Conservation (phyloP, 2,888 invertebrate species). For the Pterobdella sp. region DNA sequence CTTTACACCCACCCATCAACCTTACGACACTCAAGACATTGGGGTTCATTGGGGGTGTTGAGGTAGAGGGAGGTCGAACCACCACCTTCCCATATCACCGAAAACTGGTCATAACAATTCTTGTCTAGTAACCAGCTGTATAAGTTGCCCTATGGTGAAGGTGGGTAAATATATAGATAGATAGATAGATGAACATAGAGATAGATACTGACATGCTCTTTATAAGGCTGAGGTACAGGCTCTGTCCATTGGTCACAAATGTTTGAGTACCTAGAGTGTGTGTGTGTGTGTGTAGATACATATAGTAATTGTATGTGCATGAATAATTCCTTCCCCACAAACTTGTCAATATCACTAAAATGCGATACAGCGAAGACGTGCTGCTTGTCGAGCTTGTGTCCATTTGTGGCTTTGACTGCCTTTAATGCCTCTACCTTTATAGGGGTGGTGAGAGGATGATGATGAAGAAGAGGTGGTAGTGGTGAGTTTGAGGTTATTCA, state of each 20-base stretch:
- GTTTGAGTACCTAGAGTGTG: conserved; percentile 32
- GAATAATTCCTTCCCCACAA: conserved; percentile 49
- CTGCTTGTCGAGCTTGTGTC: conserved; percentile 87
- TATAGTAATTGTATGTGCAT: not conserved
- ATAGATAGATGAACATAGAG: too few species aligned
- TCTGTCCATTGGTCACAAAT: conserved; percentile 80
- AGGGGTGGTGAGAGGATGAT: too few species aligned
- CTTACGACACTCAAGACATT: conserved; percentile 66
- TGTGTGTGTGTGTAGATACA: conserved; percentile 7
- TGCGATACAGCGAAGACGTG: conserved; percentile 88
- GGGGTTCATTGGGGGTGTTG: conserved; percentile 76
- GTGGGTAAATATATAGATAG: too few species aligned
- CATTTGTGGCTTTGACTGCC: conserved; percentile 78
- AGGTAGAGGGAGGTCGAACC: conserved; percentile 76
- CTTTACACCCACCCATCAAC: conserved; percentile 39
- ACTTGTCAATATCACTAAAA: conserved; percentile 90
- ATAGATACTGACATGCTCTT: conserved; percentile 64
- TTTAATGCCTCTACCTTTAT: conserved; percentile 63
- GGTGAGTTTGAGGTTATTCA: too few species aligned
- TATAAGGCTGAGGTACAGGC: conserved; percentile 78
- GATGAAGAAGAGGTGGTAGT: too few species aligned
- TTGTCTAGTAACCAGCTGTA: conserved; percentile 85
- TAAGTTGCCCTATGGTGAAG: conserved; percentile 65
- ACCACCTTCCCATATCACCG: conserved; percentile 73
- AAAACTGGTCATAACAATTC: conserved; percentile 91